Evolutionary conservation across 2,888 invertebrate genomes (phyloP).

Genomic region (Acleris laterana): DNA sequence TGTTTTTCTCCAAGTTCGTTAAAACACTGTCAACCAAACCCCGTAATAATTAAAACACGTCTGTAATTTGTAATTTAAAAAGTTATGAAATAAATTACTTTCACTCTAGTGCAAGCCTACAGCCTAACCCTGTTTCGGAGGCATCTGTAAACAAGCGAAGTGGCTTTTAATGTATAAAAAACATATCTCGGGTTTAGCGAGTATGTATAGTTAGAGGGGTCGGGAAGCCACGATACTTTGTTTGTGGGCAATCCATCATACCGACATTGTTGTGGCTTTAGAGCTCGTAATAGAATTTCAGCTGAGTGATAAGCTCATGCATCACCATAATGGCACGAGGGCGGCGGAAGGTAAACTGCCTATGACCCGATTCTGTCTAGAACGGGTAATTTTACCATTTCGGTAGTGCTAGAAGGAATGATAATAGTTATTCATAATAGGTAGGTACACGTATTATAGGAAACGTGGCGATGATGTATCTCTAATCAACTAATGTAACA

Average conservation of each 20-base stretch:
- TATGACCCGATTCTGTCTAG: slow-evolving; percentile 1
- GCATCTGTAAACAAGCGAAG: neutral
- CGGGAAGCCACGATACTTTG: slow-evolving; percentile 44
- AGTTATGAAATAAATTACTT: no score
- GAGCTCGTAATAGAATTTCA: slow-evolving; percentile 52
- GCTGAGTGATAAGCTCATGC: slow-evolving; percentile 48
- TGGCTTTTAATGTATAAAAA: slow-evolving; percentile 13
- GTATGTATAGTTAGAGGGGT: slow-evolving; percentile 1
- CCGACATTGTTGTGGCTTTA: slow-evolving; percentile 50
- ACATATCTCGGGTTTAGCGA: slow-evolving; percentile 8
- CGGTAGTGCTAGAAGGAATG: no score
- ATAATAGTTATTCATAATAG: no score
- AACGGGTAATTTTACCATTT: neutral
- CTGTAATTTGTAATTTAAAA: no score
- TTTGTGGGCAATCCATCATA: slow-evolving; percentile 59
- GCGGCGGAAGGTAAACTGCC: slow-evolving; percentile 32
- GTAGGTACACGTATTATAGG: neutral
- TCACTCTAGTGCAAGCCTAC: neutral
- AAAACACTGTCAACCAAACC: no score
- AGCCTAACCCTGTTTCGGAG: neutral
- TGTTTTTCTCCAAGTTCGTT: no score
- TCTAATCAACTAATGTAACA: no score
- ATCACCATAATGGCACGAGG: slow-evolving; percentile 40
- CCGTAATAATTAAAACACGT: no score
- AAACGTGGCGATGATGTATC: neutral